Evolutionary conservation across 2,113 vertebrate species (phyloP).

Genomic region (Cisticola juncidis): DNA sequence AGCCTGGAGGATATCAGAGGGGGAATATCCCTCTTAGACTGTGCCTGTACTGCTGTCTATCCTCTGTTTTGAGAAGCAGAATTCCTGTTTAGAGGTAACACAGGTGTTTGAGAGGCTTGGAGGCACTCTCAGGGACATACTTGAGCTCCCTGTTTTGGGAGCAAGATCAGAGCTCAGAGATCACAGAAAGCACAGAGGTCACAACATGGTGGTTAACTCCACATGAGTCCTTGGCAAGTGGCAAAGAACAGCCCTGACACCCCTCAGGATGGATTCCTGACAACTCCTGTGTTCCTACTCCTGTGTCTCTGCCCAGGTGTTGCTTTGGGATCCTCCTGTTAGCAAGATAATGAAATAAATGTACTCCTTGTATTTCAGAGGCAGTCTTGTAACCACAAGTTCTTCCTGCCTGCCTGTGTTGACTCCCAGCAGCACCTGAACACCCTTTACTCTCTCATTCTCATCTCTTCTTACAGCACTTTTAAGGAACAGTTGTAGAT

Average conservation of each 20-base stretch:
- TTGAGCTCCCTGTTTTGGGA: background rate
- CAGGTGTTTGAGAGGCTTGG: background rate
- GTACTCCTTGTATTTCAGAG: background rate
- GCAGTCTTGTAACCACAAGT: background rate
- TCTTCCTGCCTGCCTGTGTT: background rate
- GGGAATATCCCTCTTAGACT: background rate
- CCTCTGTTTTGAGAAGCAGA: background rate
- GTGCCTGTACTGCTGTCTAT: background rate
- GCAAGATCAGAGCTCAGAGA: background rate
- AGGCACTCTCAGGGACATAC: background rate
- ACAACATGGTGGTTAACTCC: background rate
- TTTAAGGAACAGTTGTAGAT: background rate
- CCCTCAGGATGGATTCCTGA: background rate
- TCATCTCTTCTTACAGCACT: background rate
- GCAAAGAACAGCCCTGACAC: background rate
- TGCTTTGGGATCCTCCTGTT: rapidly evolving
- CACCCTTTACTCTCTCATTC: background rate
- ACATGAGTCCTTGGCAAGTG: rapidly evolving
- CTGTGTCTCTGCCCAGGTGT: background rate
- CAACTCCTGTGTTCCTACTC: rapidly evolving
- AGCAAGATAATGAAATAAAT: background rate
- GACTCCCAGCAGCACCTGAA: background rate
- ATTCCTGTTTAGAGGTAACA: background rate
- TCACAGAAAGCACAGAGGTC: background rate
- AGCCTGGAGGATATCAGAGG: background rate